Percentiles rank a stretch among this genome's conserved stretches.
These are phyloP conservation scores for Condylostylus longicornis DNA, from an alignment of 1,140 invertebrate species.

Conservation along the genomic window DNA sequence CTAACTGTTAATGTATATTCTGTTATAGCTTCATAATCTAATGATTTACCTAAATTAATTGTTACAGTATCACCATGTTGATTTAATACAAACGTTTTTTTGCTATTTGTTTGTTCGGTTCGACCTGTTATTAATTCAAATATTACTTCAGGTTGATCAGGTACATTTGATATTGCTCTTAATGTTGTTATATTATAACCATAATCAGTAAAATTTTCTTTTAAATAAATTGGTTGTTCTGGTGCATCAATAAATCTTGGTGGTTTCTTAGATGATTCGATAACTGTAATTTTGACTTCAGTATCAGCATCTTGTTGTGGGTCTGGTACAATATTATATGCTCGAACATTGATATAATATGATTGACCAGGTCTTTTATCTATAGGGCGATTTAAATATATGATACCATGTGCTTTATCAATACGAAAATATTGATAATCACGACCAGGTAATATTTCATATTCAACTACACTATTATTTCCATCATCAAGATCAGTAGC, in stretches of 20 bases:
- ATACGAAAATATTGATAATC: conserved; percentile 61
- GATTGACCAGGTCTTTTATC: conserved; percentile 41
- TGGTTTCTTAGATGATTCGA: conserved; percentile 75
- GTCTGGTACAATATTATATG: conserved; percentile 53
- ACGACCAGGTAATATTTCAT: conserved; percentile 42
- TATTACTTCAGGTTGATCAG: conserved; percentile 49
- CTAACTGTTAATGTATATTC: conserved; percentile 69
- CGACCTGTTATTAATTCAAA: conserved; percentile 66
- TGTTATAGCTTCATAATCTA: conserved; percentile 71
- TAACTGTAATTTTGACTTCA: conserved; percentile 64
- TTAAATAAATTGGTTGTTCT: conserved; percentile 43
- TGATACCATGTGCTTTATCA: conserved; percentile 59
- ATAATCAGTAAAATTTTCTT: conserved; percentile 58
- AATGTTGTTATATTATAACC: conserved; percentile 49
- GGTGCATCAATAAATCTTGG: conserved; percentile 51
- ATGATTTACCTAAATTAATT: conserved; percentile 50
- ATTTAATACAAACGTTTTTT: conserved; percentile 53
- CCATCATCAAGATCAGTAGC: conserved; percentile 79
- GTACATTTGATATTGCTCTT: conserved; percentile 56
- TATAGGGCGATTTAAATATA: conserved; percentile 56
- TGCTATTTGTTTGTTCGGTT: conserved; percentile 70
- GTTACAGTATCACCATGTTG: conserved; percentile 52
- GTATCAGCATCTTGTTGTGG: conserved; percentile 45
- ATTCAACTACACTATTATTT: conserved; percentile 60
- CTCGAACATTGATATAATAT: conserved; percentile 57